Conservation (phyloP, 2,797 vertebrate species). For the Loriculus beryllinus region DNA sequence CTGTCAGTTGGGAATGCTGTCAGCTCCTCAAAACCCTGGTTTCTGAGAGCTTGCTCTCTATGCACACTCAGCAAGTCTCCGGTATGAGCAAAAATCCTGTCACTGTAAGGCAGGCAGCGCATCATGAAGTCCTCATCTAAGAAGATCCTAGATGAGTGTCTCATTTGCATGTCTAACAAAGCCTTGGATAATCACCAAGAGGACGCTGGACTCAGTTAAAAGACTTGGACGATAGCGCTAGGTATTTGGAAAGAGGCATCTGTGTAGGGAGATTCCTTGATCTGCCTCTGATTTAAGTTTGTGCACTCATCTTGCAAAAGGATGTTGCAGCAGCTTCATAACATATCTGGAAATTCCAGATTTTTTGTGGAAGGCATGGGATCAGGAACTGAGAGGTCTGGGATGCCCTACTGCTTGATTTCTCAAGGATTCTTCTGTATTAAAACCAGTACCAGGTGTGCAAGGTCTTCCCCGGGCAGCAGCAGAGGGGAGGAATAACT, state of each 20-base stretch:
- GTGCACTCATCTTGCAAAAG: not conserved
- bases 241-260: constrained; percentile 55
- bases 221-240: constrained; percentile 54
- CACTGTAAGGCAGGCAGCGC: not conserved
- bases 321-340: constrained; percentile 18
- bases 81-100: not conserved
- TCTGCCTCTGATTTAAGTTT: constrained; percentile 29
- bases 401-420: not conserved
- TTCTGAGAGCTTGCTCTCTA: not conserved
- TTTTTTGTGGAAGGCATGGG: constrained; percentile 29
- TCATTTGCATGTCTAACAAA: constrained; percentile 66
- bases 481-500: not conserved
- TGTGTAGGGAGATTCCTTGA: constrained; percentile 20
- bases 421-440: not conserved
- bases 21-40: constrained; percentile 9
- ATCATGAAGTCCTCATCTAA: constrained; percentile 17
- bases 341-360: constrained; percentile 6
- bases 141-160: constrained; percentile 49
- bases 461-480: not conserved
- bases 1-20: not conserved
- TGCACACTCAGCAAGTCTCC: constrained; percentile 32
- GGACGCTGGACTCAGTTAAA: constrained; percentile 61
- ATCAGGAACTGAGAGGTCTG: not conserved
- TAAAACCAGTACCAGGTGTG: not conserved
- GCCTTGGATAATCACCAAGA: constrained; percentile 58